A percentile compares a stretch with the other conserved stretches of the same genome.
Conservation (phyloP, 1,140 invertebrate species). For the Bacillus rossius region DNA sequence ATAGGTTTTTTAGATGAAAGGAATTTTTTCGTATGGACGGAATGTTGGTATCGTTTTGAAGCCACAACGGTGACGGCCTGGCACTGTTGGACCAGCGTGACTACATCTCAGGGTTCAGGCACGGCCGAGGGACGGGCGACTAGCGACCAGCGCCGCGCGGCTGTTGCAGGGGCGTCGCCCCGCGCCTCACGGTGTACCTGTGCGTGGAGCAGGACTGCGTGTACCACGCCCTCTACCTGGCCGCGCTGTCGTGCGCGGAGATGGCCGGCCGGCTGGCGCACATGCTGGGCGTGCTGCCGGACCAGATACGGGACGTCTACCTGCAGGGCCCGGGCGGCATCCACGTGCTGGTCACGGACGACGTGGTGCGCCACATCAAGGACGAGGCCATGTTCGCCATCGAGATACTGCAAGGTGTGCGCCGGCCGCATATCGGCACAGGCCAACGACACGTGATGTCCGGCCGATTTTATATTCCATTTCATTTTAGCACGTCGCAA, state of each 20-base stretch:
- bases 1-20: too few relatives aligned
- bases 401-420: slow-evolving; percentile 39
- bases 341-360: slow-evolving; percentile 67
- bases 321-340: slow-evolving; percentile 70
- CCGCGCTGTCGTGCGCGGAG: slow-evolving; percentile 57
- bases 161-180: slow-evolving; percentile 61
- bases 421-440: too few relatives aligned
- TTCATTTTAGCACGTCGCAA: too few relatives aligned
- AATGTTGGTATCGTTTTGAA: too few relatives aligned
- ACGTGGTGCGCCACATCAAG: slow-evolving; percentile 59
- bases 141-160: too few relatives aligned
- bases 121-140: too few relatives aligned
- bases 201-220: slow-evolving; percentile 54
- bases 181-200: slow-evolving; percentile 74
- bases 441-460: too few relatives aligned
- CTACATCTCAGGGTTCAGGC: too few relatives aligned
- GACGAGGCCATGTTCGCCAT: slow-evolving; percentile 58
- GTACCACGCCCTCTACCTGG: slow-evolving; percentile 77
- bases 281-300: slow-evolving; percentile 49
- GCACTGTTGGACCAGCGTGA: too few relatives aligned
- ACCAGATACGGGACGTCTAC: slow-evolving; percentile 57
- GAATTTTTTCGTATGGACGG: too few relatives aligned
- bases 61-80: too few relatives aligned
- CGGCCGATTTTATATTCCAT: too few relatives aligned
- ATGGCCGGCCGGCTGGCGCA: slow-evolving; percentile 59